A percentile compares a stretch with the other conserved stretches of the same genome.
These are phyloP conservation scores for Pseudomyrmex concolor DNA, from an alignment of 1,140 invertebrate genomes.

Conservation along the genomic window DNA sequence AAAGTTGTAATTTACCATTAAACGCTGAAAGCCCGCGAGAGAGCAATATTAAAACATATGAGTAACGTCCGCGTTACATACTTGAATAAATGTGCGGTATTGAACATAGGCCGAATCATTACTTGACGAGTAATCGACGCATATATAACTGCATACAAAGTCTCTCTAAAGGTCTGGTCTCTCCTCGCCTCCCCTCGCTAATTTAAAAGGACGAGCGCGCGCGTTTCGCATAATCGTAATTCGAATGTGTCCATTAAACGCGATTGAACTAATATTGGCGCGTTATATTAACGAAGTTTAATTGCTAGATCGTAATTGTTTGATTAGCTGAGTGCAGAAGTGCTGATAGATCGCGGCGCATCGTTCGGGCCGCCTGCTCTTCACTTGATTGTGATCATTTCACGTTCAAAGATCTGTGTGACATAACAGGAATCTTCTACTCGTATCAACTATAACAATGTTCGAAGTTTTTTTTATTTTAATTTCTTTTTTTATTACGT, in stretches of 20 bases:
- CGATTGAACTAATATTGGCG: slow-evolving; percentile 63
- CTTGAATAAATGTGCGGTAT: not conserved
- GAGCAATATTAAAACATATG: not conserved
- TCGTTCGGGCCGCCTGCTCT: slow-evolving; percentile 17
- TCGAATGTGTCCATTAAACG: slow-evolving; percentile 60
- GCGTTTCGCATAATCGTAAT: slow-evolving; percentile 50
- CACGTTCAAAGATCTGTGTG: slow-evolving; percentile 7
- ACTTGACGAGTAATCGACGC: slow-evolving; percentile 16
- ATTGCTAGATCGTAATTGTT: slow-evolving; percentile 61
- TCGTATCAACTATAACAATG: not conserved
- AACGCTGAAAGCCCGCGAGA: not conserved
- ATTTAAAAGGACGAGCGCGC: slow-evolving; percentile 44
- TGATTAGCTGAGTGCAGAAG: slow-evolving; percentile 59
- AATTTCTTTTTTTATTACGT: not conserved
- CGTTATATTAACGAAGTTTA: slow-evolving; percentile 62
- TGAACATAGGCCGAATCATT: not conserved
- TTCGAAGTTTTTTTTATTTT: not conserved
- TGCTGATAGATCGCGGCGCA: slow-evolving; percentile 49
- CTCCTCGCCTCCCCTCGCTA: slow-evolving; percentile 4
- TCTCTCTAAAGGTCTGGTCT: slow-evolving; percentile 45
- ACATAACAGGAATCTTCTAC: not conserved
- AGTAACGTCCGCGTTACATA: not conserved
- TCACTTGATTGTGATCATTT: slow-evolving; percentile 45
- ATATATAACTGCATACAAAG: slow-evolving; percentile 18
- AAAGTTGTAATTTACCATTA: not conserved